phyloP scores from a whole-genome alignment of 2,113 vertebrate genomes.

The Ciconia boyciana region DNA sequence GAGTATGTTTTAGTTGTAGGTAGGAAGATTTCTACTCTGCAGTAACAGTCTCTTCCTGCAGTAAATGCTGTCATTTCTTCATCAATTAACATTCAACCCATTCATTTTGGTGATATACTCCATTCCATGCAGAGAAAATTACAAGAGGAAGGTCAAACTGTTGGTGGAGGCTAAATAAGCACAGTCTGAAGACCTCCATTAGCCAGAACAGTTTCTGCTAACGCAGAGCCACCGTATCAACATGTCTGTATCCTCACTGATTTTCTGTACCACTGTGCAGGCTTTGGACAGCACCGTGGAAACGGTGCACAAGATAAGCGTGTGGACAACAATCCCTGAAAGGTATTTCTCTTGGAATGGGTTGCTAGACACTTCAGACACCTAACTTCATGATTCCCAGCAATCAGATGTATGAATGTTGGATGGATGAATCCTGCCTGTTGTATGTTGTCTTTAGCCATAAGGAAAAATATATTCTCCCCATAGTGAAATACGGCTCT shows the following conservation, averaged over 20 bases:
- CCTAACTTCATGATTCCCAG: neutral
- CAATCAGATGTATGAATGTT: neutral
- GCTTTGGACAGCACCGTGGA: neutral
- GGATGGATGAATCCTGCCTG: fast-evolving
- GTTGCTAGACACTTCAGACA: neutral
- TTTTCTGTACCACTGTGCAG: neutral
- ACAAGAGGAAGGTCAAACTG: neutral
- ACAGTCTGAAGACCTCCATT: neutral
- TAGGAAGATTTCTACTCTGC: neutral
- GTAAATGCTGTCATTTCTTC: neutral
- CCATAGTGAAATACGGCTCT: neutral
- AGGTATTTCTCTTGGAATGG: neutral
- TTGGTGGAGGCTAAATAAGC: neutral
- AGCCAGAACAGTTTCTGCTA: neutral
- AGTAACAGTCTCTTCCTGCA: neutral
- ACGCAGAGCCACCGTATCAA: neutral
- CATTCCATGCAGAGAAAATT: neutral
- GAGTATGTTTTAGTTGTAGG: neutral
- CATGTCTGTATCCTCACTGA: neutral
- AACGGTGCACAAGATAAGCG: neutral
- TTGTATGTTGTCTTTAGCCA: neutral
- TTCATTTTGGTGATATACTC: neutral
- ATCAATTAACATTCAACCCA: neutral
- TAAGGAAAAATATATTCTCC: neutral
- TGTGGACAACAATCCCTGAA: neutral